phyloP scores from a whole-genome alignment of 2,113 vertebrate genomes.

The Mionectes macconnelli region DNA sequence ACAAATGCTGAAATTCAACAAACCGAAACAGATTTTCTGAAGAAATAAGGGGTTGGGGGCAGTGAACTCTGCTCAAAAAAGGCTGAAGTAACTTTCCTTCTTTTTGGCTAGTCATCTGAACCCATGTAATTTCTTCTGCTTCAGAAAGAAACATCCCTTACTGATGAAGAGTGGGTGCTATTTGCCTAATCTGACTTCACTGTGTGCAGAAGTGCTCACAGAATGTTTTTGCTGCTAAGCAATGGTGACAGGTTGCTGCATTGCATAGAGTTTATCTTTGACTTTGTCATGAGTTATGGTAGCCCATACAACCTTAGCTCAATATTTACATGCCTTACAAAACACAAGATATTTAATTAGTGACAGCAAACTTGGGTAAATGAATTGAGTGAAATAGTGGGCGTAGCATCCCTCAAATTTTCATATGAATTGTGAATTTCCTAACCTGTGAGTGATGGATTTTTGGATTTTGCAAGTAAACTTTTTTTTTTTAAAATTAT shows the following conservation, averaged over 20 bases:
- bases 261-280: background rate
- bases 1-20: background rate
- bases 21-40: background rate
- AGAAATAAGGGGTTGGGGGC: rapidly evolving
- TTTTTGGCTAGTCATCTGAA: background rate
- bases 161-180: background rate
- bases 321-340: background rate
- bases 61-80: background rate
- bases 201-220: background rate
- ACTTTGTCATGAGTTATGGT: background rate
- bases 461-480: background rate
- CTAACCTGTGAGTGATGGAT: background rate
- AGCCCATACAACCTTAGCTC: background rate
- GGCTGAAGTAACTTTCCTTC: background rate
- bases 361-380: background rate
- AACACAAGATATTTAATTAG: background rate
- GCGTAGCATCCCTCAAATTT: background rate
- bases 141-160: background rate
- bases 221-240: background rate
- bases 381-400: background rate
- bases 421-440: background rate
- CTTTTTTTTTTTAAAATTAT: background rate
- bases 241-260: background rate
- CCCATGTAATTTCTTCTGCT: background rate
- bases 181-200: background rate